phyloP scores from a whole-genome alignment of 1,140 invertebrate genomes.

The Drosophila prosaltans region DNA sequence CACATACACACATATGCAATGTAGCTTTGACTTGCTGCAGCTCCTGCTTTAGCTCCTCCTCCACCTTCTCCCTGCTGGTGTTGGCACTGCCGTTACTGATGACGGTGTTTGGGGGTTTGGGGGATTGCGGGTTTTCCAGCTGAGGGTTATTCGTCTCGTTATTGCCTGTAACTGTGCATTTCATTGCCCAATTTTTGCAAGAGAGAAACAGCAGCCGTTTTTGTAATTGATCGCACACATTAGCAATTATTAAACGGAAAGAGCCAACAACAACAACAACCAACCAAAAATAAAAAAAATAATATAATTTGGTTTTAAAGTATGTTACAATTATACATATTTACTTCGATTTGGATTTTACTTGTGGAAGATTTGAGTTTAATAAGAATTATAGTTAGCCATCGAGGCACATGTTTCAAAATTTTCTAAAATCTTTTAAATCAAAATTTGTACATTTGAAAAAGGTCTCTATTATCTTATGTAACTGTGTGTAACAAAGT shows the following conservation, averaged over 20 bases:
- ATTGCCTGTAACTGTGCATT: conserved; percentile 67
- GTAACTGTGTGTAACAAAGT: too few species aligned
- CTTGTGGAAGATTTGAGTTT: too few species aligned
- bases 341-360: too few species aligned
- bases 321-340: too few species aligned
- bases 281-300: not conserved
- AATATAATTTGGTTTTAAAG: too few species aligned
- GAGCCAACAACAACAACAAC: not conserved
- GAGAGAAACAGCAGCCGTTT: conserved; percentile 15
- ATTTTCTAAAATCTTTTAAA: too few species aligned
- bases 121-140: conserved; percentile 1
- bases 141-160: conserved; percentile 44
- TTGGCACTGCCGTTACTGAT: not conserved
- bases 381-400: too few species aligned
- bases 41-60: not conserved
- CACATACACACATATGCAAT: conserved; percentile 36
- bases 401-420: too few species aligned
- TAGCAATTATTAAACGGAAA: conserved; percentile 32
- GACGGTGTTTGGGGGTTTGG: not conserved
- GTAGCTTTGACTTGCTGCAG: conserved; percentile 23
- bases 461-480: too few species aligned
- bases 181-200: conserved; percentile 50
- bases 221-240: conserved; percentile 66
- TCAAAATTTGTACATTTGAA: too few species aligned
- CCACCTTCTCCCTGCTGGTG: not conserved